Conservation (phyloP, 2,113 vertebrate genomes). For the Hystrix brachyura region DNA sequence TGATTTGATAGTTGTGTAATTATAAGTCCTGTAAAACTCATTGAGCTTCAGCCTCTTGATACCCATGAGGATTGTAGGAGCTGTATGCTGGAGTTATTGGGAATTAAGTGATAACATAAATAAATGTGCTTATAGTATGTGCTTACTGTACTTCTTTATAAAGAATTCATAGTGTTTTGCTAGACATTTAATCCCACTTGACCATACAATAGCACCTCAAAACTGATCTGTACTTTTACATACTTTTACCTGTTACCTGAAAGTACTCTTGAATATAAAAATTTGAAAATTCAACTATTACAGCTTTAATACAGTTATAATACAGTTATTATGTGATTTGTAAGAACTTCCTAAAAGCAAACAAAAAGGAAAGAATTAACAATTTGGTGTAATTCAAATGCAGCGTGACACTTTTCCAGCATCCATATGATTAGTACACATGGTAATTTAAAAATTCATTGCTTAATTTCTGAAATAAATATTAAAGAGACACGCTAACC, state of each 20-base stretch:
- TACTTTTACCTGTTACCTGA: not conserved
- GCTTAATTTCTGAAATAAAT: slow-evolving; percentile 45
- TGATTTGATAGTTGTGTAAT: not conserved
- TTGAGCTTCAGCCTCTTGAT: not conserved
- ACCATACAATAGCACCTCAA: not conserved
- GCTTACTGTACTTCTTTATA: not conserved
- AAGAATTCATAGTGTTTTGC: slow-evolving; percentile 3
- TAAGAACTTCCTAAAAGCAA: not conserved
- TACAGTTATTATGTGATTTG: not conserved
- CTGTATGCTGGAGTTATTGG: not conserved
- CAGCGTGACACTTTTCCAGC: not conserved
- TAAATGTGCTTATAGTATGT: not conserved
- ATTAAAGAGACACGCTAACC: not conserved
- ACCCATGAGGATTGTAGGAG: not conserved
- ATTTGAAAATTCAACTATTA: not conserved
- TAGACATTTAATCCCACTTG: not conserved
- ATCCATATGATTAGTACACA: not conserved
- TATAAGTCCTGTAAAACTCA: not conserved
- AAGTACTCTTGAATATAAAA: not conserved
- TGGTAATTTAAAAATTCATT: not conserved
- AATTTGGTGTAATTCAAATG: not conserved
- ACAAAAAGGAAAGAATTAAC: not conserved
- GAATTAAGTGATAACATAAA: not conserved
- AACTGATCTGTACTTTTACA: not conserved
- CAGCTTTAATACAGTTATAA: not conserved